A percentile compares a stretch with the other conserved stretches of the same genome.
These are phyloP conservation scores for Podilymbus podiceps DNA, from an alignment of 2,113 vertebrate species.

Conservation along the genomic window DNA sequence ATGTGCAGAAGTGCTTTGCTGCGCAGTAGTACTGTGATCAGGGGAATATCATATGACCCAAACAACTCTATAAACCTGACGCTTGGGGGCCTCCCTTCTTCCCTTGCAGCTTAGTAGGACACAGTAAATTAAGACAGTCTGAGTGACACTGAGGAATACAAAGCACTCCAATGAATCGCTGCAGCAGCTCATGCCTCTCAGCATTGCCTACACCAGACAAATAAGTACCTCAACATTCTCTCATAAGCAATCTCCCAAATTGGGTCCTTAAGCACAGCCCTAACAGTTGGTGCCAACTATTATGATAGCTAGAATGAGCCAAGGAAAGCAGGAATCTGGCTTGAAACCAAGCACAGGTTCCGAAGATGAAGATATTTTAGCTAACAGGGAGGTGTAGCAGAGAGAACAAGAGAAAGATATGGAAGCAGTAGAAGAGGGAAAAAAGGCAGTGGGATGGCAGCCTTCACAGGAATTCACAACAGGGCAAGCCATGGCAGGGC, in stretches of 20 bases:
- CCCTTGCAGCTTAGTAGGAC: neutral
- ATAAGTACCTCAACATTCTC: neutral
- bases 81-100: neutral
- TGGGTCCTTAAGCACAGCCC: neutral
- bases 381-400: neutral
- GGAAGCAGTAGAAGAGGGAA: neutral
- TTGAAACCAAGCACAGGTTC: slow-evolving; percentile 23
- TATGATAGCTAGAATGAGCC: slow-evolving; percentile 18
- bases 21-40: neutral
- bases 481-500: neutral
- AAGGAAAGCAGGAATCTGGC: slow-evolving; percentile 37
- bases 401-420: neutral
- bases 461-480: neutral
- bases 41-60: neutral
- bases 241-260: neutral
- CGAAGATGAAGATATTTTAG: slow-evolving; percentile 44
- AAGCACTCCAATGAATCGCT: neutral
- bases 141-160: neutral
- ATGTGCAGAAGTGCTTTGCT: neutral
- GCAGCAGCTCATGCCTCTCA: neutral
- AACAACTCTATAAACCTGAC: neutral
- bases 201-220: neutral
- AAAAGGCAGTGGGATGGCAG: neutral
- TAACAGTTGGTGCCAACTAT: neutral
- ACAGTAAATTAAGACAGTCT: neutral